Evolutionary conservation across 1,140 invertebrate genomes (phyloP).

Genomic region (Harpegnathos saltator): DNA sequence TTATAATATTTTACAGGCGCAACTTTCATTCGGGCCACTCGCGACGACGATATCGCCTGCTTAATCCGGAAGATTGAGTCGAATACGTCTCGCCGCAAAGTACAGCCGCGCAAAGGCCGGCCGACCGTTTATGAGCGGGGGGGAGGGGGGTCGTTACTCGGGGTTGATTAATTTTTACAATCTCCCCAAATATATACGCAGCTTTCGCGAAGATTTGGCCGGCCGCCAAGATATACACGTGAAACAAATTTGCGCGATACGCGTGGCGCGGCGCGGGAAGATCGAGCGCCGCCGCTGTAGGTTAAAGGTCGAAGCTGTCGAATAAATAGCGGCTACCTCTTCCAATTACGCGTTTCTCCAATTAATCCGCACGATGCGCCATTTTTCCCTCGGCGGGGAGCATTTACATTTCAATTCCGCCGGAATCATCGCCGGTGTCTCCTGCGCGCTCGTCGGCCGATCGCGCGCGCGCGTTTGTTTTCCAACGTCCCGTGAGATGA

Average conservation of each 20-base stretch:
- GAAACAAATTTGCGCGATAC: constrained; percentile 33
- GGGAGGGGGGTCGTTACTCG: too few species aligned
- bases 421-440: too few species aligned
- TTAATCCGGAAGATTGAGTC: constrained; percentile 3
- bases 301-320: constrained; percentile 15
- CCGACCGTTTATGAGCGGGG: too few species aligned
- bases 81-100: neutral
- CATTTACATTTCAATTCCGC: constrained; percentile 7
- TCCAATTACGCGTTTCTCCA: constrained; percentile 17
- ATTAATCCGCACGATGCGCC: neutral
- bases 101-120: neutral
- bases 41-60: constrained; percentile 11
- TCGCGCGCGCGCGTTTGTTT: constrained; percentile 31
- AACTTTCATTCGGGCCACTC: constrained; percentile 31
- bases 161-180: too few species aligned
- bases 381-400: neutral
- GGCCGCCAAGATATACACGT: constrained; percentile 12
- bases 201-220: constrained; percentile 15
- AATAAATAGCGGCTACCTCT: neutral
- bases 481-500: constrained; percentile 10
- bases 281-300: neutral
- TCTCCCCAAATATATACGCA: too few species aligned
- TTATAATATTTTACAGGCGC: too few species aligned
- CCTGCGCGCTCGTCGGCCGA: too few species aligned
- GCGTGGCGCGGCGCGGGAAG: too few species aligned